Evolutionary conservation across 2,888 invertebrate species (phyloP).

Genomic region (Conistra vaccinii): DNA sequence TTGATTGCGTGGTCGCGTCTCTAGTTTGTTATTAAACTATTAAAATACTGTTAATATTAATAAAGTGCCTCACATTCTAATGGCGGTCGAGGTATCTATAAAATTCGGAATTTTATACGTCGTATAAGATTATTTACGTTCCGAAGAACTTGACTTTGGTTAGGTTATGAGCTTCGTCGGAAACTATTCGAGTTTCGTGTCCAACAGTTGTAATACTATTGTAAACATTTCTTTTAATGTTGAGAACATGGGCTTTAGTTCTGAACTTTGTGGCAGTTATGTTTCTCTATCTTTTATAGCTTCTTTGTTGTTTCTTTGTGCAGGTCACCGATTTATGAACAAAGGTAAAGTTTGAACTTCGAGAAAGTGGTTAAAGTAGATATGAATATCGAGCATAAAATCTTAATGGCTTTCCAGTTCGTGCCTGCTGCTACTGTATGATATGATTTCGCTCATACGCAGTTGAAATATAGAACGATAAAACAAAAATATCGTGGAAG

Average conservation of each 20-base stretch:
- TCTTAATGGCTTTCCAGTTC: constrained; percentile 19
- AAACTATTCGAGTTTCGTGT: constrained; percentile 60
- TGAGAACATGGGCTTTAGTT: constrained; percentile 42
- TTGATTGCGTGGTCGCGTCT: constrained; percentile 80
- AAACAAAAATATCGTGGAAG: background rate
- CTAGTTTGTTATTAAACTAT: constrained; percentile 81
- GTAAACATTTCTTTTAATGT: constrained; percentile 60
- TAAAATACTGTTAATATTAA: constrained; percentile 81
- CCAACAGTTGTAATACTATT: constrained; percentile 54
- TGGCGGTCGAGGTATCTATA: constrained; percentile 71
- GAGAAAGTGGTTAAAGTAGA: constrained; percentile 4
- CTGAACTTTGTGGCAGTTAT: constrained; percentile 43
- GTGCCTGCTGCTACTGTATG: constrained; percentile 12
- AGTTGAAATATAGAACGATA: background rate
- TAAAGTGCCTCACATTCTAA: constrained; percentile 73
- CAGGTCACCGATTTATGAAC: constrained; percentile 42
- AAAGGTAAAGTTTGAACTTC: constrained; percentile 31
- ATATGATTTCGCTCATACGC: background rate
- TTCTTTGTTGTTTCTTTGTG: constrained; percentile 39
- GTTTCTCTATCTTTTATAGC: constrained; percentile 40
- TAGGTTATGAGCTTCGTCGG: constrained; percentile 43
- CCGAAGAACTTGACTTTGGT: constrained; percentile 55
- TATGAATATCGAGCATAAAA: constrained; percentile 35
- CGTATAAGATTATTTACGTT: constrained; percentile 63
- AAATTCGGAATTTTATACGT: constrained; percentile 69